Conservation (phyloP, 2,113 vertebrate genomes). For the Excalfactoria chinensis region DNA sequence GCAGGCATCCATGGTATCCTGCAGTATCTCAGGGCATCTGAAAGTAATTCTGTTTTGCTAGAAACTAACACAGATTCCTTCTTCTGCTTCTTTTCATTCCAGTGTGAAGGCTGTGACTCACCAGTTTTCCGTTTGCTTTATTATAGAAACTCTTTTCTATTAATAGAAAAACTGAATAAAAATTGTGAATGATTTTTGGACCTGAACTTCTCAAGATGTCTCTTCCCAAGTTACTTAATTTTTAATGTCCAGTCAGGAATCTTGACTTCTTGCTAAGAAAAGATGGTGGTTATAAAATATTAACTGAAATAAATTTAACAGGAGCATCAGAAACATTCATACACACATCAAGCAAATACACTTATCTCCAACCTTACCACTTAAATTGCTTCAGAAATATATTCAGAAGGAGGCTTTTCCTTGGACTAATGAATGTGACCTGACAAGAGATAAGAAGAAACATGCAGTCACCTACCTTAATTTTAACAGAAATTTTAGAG, state of each 20-base stretch:
- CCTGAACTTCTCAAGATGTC: background rate
- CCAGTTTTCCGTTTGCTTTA: background rate
- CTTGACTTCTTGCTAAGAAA: background rate
- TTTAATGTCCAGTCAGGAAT: background rate
- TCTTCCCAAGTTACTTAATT: background rate
- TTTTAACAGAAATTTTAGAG: background rate
- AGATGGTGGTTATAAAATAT: background rate
- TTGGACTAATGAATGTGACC: conserved; percentile 90
- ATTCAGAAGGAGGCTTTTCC: conserved; percentile 92
- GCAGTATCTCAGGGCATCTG: background rate
- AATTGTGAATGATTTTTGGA: background rate
- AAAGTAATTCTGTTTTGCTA: background rate
- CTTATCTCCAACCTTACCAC: conserved; percentile 80
- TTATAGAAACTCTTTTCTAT: background rate
- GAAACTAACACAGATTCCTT: background rate
- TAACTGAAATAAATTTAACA: no score
- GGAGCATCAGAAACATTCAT: background rate
- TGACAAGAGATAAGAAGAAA: conserved; percentile 40
- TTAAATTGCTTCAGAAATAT: conserved; percentile 96
- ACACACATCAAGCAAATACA: background rate
- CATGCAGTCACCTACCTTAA: background rate
- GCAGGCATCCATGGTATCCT: background rate
- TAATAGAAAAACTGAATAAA: background rate
- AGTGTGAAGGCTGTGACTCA: background rate
- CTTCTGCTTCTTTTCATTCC: background rate